Base-by-base conservation (phyloP, 2,113 vertebrate species). In the Psephotus haematonotus region DNA sequence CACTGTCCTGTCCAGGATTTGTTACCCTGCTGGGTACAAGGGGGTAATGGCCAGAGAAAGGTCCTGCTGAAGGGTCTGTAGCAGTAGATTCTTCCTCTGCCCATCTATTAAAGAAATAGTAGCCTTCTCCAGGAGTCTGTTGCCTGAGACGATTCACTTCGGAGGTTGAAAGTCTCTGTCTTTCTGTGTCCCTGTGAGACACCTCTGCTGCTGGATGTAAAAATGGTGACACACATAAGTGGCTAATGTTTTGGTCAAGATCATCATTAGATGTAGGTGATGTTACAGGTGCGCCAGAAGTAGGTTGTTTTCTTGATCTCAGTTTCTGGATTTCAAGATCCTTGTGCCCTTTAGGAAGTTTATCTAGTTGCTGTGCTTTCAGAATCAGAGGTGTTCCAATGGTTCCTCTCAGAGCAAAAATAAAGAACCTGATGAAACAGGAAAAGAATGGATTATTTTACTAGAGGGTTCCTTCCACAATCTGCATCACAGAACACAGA, bases 321-420 rank as follows among this genome's bases (percentile, higher is more conserved):
- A 98, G 97, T 86, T 98, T 98, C 92, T 97, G 98, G 65, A 99
- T 98, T 97, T 97, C 97, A 70, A 95, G 85, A 11, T 98, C 97
- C 90, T 91, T 97, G 11, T 97, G 93, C 27, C 70, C 96, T 59
- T 96, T 95, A 25, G 98, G 97, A 86, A 98, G 96, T 60, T 96
- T 95, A 87, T 99, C 99, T 86, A 99, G 90, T 82, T 98, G 98
- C 94, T 98, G 98, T 76, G 98, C 99, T 97, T 97, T 98, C 65
- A 98, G 69, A 70, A 98, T 97, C 43, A 97, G 97, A 87, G 98
- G 98, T 78, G 96, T 94, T 76, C 95, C 95, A 13, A 98, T 96
- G 10, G 99, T 99, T 75, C 99, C 99, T 97, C 70, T 98, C 27
- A 99, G 88, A 96, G 98, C 97, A 71, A 98, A 98, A 88, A 99